Base-by-base conservation (phyloP, 2,113 vertebrate species). In the Paramormyrops kingsleyae region DNA sequence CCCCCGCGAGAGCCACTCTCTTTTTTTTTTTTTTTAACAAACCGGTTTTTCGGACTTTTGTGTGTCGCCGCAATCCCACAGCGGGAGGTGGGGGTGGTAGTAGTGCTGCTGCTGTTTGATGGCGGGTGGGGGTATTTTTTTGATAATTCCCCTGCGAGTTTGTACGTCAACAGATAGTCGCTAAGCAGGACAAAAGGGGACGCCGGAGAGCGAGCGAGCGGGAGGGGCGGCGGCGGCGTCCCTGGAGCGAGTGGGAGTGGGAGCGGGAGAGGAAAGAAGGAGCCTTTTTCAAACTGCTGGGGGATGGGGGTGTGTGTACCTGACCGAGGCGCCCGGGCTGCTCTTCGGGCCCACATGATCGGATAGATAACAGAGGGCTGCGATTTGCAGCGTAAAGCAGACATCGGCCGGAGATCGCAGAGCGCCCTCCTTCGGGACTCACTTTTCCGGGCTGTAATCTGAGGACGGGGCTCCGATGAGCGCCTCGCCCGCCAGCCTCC, bases 231-330 rank as follows among this genome's bases (percentile, higher is more conserved):
- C 66, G 46, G 50, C 4, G 1, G 0, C 49, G 39, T 70, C 31
- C 46, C 24, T 19, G 35, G 21, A 44, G 83, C 19, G 52, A 87
- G 87, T 42, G 89, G 24, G 35, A 88, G 47, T 90, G 27, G 88
- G 90, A 92, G 47, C 91, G 27, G 88, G 90, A 92, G 88, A 91
- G 92, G 87, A 89, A 90, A 90, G 91, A 91, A 91, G 74, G 88
- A 66, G 44, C 47, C 83, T 89, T 87, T 91, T 92, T 59, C 42
- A 46, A 92, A 94, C 70, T 93, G 92, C 87, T 94, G 94, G 94
- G 93, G 94, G 93, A 94, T 95, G 94, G 94, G 94, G 92, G 92
- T 56, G 88, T 56, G 21, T 91, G 90, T 91, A 92, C 89, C 92
- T 92, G 92, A 42, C 9, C 27, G n/a, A 27, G n/a, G n/a, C 62